Percentiles rank a stretch among this genome's conserved stretches.
Conservation (phyloP, 2,797 vertebrate species). For the Epinephelus coioides region DNA sequence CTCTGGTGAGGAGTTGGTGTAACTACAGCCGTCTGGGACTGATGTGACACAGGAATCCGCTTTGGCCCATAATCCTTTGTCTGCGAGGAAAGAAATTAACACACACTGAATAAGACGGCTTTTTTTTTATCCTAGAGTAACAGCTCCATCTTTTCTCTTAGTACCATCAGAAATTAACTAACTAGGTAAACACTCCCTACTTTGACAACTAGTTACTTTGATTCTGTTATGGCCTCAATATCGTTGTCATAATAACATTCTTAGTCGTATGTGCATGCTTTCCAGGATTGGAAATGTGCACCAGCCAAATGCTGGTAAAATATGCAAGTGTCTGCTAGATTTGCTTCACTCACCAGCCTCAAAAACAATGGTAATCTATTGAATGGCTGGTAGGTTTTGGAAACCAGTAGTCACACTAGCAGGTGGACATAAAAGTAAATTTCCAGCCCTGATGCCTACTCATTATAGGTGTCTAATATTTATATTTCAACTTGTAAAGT, state of each 20-base stretch:
- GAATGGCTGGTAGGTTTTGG: too few species aligned
- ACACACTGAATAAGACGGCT: neutral
- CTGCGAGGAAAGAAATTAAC: constrained; percentile 57
- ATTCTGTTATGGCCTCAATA: neutral
- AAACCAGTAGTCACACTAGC: too few species aligned
- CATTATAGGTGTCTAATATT: too few species aligned
- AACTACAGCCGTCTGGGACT: constrained; percentile 71
- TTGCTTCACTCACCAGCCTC: too few species aligned
- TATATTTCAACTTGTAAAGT: too few species aligned
- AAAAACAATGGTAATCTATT: too few species aligned
- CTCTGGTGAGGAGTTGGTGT: constrained; percentile 84
- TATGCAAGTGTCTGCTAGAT: too few species aligned
- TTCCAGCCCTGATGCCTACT: too few species aligned
- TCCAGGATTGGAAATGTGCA: too few species aligned
- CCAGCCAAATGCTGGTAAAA: too few species aligned
- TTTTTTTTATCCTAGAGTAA: neutral
- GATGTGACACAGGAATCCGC: constrained; percentile 87
- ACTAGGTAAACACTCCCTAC: neutral
- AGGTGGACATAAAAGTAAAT: too few species aligned
- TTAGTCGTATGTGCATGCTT: too few species aligned
- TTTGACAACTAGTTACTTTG: neutral
- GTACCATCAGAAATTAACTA: neutral
- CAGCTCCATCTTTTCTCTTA: neutral
- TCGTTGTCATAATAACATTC: neutral
- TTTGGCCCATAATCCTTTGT: constrained; percentile 82